phyloP scores from a whole-genome alignment of 2,113 vertebrate species.

The Holacanthus passer region DNA sequence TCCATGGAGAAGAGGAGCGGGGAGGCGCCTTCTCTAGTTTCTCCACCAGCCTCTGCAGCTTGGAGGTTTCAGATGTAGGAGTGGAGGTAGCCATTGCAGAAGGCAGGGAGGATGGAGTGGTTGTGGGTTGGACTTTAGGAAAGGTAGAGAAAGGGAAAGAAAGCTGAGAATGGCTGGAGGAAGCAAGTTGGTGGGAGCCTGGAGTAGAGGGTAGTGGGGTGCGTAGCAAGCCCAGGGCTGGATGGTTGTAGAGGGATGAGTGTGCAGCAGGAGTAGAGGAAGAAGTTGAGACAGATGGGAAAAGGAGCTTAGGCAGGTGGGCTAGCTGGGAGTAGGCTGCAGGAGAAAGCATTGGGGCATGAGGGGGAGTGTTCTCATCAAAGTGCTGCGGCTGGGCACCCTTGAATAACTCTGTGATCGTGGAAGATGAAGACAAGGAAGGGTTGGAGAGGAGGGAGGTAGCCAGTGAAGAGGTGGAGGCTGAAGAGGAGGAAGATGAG shows the following conservation, averaged over 20 bases:
- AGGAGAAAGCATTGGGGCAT: conserved; percentile 81
- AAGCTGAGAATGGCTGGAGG: conserved; percentile 76
- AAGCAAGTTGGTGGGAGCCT: conserved; percentile 72
- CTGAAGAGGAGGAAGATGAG: conserved; percentile 74
- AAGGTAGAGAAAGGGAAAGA: conserved; percentile 80
- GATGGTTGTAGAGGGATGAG: conserved; percentile 80
- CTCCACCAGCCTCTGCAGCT: conserved; percentile 84
- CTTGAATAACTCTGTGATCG: conserved; percentile 83
- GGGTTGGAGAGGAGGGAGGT: conserved; percentile 83
- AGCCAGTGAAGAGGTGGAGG: conserved; percentile 83
- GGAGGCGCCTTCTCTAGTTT: conserved; percentile 85
- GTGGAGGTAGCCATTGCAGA: conserved; percentile 72
- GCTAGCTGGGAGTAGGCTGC: conserved; percentile 85
- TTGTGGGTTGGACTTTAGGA: conserved; percentile 79
- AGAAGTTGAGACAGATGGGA: conserved; percentile 79
- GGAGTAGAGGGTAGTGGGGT: conserved; percentile 68
- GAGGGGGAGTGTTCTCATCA: conserved; percentile 87
- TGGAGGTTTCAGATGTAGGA: conserved; percentile 88
- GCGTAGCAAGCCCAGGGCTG: conserved; percentile 77
- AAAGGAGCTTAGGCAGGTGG: conserved; percentile 86
- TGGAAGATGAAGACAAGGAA: conserved; percentile 83
- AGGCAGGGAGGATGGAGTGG: conserved; percentile 60
- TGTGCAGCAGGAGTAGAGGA: conserved; percentile 80
- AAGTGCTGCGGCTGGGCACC: conserved; percentile 84
- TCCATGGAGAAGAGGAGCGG: conserved; percentile 69